Base-by-base conservation (phyloP, 2,113 vertebrate species). In the Ctenomys sociabilis region DNA sequence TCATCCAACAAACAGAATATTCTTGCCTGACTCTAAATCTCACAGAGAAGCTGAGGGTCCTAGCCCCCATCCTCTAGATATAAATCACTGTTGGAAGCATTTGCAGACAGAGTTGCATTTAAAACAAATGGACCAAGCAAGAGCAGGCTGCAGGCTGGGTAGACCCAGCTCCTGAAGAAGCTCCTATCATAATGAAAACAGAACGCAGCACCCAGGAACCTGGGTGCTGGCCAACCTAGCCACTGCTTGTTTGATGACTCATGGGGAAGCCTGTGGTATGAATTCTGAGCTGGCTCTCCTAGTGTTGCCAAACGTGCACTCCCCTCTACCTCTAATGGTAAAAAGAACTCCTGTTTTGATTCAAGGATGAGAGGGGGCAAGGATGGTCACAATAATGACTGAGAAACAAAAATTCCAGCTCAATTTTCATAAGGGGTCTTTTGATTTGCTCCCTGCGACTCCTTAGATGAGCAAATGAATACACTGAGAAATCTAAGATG, bases 181-280 rank as follows among this genome's bases (percentile, higher is more conserved):
- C 40, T 54, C 4, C 1, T 28, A 68, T 5, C 49, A 70, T 57
- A 85, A 88, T 22, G 32, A 83, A 70, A 91, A 72, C 72, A n/a
- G 85, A 32, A 87, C 0, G 10, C 5, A 52, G 84, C 57, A 83
- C 43, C 93, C 64, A 94, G 90, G 94, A 96, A 92, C 66, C 90
- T 90, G 95, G 86, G 72, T 91, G 90, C 24, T 54, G 75, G 96
- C 91, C 91, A 96, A 77, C 12, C n/a, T 35, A 88, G 37, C 90
- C 52, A 32, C 14, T 3, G n/a, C 82, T 72, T 21, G 19, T n/a
- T 28, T 75, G 95, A 88, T 90, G 97, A 96, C 86, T 95, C 93
- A 88, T 4, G 86, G 94, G 89, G 89, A 97, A 96, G 91, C 93
- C 93, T 85, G 45, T 0, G 40, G 35, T 86, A 24, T 86, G 88